Evolutionary conservation across 2,888 invertebrate genomes (phyloP).

Genomic region (Amiota communis): DNA sequence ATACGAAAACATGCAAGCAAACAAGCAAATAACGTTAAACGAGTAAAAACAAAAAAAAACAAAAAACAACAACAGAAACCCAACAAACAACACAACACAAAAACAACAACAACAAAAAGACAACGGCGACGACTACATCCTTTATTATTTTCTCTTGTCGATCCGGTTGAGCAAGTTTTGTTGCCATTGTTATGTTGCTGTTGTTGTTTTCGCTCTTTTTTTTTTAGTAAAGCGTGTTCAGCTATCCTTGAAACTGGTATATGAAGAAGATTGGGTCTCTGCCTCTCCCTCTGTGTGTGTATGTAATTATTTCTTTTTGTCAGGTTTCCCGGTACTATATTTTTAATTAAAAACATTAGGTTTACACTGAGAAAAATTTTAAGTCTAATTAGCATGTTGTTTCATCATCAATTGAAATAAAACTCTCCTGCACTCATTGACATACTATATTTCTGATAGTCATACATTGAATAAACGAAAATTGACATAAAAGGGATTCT

Average conservation of each 20-base stretch:
- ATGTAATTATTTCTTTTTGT: conserved; percentile 11
- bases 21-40: neutral
- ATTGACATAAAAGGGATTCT: no score
- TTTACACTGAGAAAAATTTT: no score
- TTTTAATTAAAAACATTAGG: no score
- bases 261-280: neutral
- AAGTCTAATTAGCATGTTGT: no score
- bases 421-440: no score
- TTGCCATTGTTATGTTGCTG: conserved; percentile 16
- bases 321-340: no score
- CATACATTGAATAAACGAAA: no score
- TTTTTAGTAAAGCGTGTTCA: neutral
- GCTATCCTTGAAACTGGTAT: conserved; percentile 21
- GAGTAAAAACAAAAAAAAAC: neutral
- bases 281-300: neutral
- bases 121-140: neutral
- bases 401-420: no score
- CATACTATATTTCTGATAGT: no score
- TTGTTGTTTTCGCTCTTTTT: conserved; percentile 1
- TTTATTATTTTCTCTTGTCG: conserved; percentile 25
- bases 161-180: conserved; percentile 32
- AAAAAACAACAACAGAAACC: neutral
- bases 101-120: neutral
- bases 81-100: neutral
- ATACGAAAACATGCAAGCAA: conserved; percentile 14